A percentile compares a stretch with the other conserved stretches of the same genome.
Evolutionary conservation across 2,888 invertebrate species (phyloP).

Genomic region (Lepidochrysops patricia): DNA sequence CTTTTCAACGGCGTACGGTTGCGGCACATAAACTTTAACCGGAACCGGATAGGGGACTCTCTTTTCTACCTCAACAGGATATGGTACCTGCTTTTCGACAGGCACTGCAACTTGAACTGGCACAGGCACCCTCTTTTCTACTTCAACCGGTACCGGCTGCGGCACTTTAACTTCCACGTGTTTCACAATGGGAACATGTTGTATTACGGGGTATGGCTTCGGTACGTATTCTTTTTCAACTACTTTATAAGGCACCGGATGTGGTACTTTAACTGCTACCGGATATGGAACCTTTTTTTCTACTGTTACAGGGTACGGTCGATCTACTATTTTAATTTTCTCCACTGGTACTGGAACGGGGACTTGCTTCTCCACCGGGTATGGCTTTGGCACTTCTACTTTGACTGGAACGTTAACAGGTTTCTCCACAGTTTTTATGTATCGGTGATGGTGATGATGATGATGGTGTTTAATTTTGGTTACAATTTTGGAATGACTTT

Average conservation of each 20-base stretch:
- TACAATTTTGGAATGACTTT: conserved; percentile 37
- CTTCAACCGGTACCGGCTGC: conserved; percentile 49
- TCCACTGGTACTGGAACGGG: conserved; percentile 39
- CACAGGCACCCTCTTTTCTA: conserved; percentile 59
- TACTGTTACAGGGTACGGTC: conserved; percentile 58
- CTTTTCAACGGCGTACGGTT: conserved; percentile 70
- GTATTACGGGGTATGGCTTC: conserved; percentile 61
- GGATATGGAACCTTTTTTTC: conserved; percentile 65
- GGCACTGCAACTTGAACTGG: conserved; percentile 50
- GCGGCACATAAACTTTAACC: conserved; percentile 57
- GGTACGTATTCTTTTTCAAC: conserved; percentile 66
- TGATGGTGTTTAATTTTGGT: conserved; percentile 76
- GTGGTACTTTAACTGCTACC: conserved; percentile 57
- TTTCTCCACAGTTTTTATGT: conserved; percentile 76
- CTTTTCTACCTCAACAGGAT: conserved; percentile 59
- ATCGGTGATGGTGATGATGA: conserved; percentile 79
- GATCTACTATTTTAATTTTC: conserved; percentile 41
- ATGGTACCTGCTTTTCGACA: conserved; percentile 42
- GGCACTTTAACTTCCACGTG: conserved; percentile 61
- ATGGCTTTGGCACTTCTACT: conserved; percentile 75
- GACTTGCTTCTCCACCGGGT: conserved; percentile 64
- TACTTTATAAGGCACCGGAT: conserved; percentile 67
- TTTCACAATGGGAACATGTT: conserved; percentile 56
- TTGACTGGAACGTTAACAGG: conserved; percentile 63
- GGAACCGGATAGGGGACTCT: conserved; percentile 41